phyloP scores from a whole-genome alignment of 1,140 invertebrate genomes.

The Drosophila pseudoananassae region DNA sequence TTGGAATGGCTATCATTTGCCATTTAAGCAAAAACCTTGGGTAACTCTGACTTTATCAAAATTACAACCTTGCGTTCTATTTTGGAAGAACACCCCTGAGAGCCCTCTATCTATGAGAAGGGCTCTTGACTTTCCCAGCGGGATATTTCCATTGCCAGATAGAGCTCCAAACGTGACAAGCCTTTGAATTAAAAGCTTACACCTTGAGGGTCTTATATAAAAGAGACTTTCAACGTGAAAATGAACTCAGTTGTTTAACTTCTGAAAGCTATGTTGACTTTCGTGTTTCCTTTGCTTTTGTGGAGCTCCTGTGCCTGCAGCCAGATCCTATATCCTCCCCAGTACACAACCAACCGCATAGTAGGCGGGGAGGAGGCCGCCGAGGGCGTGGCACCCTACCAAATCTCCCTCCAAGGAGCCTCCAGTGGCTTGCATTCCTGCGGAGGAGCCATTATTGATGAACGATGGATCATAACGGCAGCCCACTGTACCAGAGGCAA shows the following conservation, averaged over 20 bases:
- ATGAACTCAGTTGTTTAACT: neutral
- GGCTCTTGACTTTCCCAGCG: conserved; percentile 6
- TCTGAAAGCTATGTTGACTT: conserved; percentile 14
- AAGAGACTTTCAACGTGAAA: neutral
- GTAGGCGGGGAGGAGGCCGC: conserved; percentile 84
- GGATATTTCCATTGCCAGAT: conserved; percentile 5
- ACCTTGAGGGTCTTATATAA: conserved; percentile 15
- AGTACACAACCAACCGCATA: conserved; percentile 71
- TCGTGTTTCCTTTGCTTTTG: conserved; percentile 16
- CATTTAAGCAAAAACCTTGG: neutral
- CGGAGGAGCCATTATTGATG: conserved; percentile 84
- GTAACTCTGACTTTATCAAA: neutral
- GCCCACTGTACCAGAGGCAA: conserved; percentile 83
- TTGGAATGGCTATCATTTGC: neutral
- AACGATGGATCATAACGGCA: conserved; percentile 84
- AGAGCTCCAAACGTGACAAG: conserved; percentile 10
- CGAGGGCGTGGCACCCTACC: conserved; percentile 83
- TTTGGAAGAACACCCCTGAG: neutral
- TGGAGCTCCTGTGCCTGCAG: neutral
- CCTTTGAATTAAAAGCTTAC: conserved; percentile 2
- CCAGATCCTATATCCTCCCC: conserved; percentile 67
- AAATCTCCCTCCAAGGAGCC: conserved; percentile 82
- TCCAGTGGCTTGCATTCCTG: conserved; percentile 79
- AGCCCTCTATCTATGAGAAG: neutral
- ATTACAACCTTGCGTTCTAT: conserved; percentile 10